These are phyloP conservation scores for Sminthopsis crassicaudata DNA, from an alignment of 2,113 vertebrate species.

Conservation along the genomic window DNA sequence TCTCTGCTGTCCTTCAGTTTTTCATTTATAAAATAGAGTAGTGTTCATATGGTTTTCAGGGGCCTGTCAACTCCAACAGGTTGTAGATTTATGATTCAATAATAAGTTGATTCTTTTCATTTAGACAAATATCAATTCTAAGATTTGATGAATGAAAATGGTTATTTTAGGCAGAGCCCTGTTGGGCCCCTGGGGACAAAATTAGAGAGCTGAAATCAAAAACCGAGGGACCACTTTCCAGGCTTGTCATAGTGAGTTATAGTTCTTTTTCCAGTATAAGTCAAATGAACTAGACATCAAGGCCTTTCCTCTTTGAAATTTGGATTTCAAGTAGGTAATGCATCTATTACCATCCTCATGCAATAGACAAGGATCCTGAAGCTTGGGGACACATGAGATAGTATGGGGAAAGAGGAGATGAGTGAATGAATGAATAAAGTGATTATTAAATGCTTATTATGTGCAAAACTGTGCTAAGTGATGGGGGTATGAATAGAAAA, in stretches of 20 bases:
- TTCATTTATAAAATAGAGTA: background rate
- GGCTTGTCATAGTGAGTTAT: background rate
- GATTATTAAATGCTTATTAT: background rate
- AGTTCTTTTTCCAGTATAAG: background rate
- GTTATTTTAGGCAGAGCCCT: background rate
- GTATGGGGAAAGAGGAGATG: background rate
- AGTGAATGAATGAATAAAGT: background rate
- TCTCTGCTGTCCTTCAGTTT: background rate
- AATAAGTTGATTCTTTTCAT: background rate
- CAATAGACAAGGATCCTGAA: background rate
- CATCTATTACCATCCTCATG: background rate
- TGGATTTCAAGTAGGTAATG: background rate
- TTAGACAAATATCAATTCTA: background rate
- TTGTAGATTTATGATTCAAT: background rate
- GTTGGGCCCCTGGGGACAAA: background rate
- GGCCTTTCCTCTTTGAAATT: background rate
- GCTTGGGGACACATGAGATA: background rate
- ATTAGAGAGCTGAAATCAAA: background rate
- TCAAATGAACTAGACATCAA: background rate
- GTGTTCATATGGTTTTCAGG: background rate
- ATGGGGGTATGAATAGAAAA: background rate
- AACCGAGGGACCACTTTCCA: background rate
- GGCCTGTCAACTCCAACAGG: background rate
- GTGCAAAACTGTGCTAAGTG: background rate
- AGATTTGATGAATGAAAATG: background rate